These are phyloP conservation scores for Brachionus paranguensis DNA, from an alignment of 1,140 invertebrate species.

Conservation along the genomic window DNA sequence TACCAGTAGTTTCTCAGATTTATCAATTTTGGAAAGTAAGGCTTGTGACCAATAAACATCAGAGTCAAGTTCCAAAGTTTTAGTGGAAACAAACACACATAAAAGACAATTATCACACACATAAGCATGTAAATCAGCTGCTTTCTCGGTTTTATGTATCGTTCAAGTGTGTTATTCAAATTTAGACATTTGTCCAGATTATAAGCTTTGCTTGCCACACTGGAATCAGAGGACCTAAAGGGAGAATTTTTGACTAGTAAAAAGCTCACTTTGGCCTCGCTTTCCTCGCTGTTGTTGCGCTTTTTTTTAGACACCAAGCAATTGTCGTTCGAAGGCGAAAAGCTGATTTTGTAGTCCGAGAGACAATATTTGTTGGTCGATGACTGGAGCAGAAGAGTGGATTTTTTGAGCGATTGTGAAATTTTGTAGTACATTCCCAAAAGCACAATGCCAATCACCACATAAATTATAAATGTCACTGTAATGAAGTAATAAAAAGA, in stretches of 20 bases:
- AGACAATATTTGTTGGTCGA: background rate
- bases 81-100: constrained; percentile 35
- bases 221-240: background rate
- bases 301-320: background rate
- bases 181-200: background rate
- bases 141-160: constrained; percentile 10
- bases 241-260: background rate
- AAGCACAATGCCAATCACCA: constrained; percentile 19
- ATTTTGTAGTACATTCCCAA: constrained; percentile 7
- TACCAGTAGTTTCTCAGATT: constrained; percentile 17
- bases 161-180: background rate
- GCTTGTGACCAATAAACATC: constrained; percentile 10
- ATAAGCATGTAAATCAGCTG: constrained; percentile 35
- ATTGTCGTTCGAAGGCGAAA: background rate
- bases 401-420: background rate
- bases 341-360: background rate
- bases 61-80: constrained; percentile 30
- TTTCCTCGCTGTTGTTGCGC: background rate
- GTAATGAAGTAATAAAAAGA: constrained; percentile 16
- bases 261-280: background rate
- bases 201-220: background rate
- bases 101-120: constrained; percentile 19
- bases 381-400: background rate
- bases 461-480: constrained; percentile 27
- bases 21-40: constrained; percentile 23